Evolutionary conservation across 2,113 vertebrate genomes (phyloP).

Genomic region (Condylura cristata): DNA sequence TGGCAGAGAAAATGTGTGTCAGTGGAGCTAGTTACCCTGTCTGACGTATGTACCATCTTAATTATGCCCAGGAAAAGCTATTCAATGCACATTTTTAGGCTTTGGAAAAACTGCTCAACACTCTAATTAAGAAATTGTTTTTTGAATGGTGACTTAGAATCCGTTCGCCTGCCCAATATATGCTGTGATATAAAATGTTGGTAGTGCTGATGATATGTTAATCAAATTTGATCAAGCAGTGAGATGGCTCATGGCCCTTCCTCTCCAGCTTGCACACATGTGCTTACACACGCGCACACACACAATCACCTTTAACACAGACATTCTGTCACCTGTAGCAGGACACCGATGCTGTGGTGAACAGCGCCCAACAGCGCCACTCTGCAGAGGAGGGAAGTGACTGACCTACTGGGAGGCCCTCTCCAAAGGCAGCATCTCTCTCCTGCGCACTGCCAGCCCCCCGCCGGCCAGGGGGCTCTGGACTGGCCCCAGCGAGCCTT

Average conservation of each 20-base stretch:
- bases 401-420: neutral
- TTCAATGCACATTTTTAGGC: neutral
- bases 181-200: neutral
- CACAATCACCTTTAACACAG: neutral
- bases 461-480: neutral
- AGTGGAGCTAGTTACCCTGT: neutral
- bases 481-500: neutral
- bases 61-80: neutral
- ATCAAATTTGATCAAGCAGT: neutral
- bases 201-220: neutral
- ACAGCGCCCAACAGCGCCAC: neutral
- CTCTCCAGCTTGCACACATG: neutral
- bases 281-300: neutral
- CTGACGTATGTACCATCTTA: neutral
- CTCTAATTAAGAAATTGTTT: conserved; percentile 86
- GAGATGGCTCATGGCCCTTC: neutral
- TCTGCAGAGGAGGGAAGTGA: neutral
- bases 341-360: neutral
- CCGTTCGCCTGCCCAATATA: conserved; percentile 86
- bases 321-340: neutral
- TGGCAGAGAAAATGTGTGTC: neutral
- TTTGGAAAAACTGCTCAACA: conserved; percentile 86
- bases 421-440: neutral
- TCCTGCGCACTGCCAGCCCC: fast-evolving
- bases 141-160: conserved; percentile 88